These are phyloP conservation scores for Momotus momota DNA, from an alignment of 2,797 vertebrate genomes.

Conservation along the genomic window DNA sequence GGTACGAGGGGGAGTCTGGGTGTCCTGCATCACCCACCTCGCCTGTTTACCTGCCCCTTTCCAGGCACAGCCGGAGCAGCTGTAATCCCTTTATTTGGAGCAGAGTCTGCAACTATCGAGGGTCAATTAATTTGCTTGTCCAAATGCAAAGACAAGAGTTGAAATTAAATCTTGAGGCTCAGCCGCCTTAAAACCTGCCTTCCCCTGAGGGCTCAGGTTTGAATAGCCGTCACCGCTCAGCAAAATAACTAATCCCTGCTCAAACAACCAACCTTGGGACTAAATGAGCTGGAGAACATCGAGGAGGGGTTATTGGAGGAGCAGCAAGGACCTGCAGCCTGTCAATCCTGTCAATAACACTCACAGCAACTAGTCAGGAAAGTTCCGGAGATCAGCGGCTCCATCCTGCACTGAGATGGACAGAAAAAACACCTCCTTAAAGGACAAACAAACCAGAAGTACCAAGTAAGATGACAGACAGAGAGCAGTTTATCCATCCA, in stretches of 20 bases:
- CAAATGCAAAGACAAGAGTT: slow-evolving; percentile 15
- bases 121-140: not conserved
- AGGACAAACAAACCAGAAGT: not conserved
- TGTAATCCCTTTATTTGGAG: not conserved
- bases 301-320: not conserved
- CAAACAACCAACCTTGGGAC: not conserved
- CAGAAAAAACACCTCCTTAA: rapidly evolving
- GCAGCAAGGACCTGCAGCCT: rapidly evolving
- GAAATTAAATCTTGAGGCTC: slow-evolving; percentile 1
- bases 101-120: not conserved
- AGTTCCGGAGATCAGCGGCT: rapidly evolving
- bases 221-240: not conserved
- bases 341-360: not conserved
- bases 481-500: not conserved
- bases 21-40: not conserved
- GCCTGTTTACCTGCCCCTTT: rapidly evolving
- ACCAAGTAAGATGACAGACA: not conserved
- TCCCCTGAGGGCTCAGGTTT: not conserved
- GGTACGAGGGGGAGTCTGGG: not conserved
- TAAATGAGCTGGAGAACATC: not conserved
- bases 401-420: not conserved
- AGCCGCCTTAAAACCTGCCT: not conserved
- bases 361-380: rapidly evolving
- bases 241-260: not conserved
- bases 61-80: not conserved